A percentile compares a stretch with the other conserved stretches of the same genome.
Conservation (phyloP, 1,140 invertebrate species). For the Zaprionus tsacasi region DNA sequence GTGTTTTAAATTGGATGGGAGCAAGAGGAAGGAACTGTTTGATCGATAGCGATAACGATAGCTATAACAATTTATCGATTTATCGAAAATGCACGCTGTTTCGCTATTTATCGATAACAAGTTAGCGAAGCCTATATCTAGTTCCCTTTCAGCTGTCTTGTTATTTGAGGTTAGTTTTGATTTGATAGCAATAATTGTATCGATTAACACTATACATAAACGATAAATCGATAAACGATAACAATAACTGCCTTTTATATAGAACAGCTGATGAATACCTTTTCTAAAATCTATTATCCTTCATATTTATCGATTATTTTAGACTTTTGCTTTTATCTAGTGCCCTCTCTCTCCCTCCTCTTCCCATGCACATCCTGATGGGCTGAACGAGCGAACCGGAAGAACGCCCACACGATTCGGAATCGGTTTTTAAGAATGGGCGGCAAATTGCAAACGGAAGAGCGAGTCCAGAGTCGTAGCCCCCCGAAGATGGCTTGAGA, state of each 20-base stretch:
- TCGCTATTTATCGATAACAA: background rate
- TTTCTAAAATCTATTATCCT: too few species aligned
- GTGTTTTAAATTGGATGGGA: background rate
- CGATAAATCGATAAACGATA: background rate
- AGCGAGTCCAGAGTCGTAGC: background rate
- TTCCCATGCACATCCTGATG: background rate
- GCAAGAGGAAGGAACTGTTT: background rate
- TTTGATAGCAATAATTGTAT: background rate
- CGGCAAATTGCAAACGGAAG: constrained; percentile 52
- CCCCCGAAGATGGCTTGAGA: constrained; percentile 7
- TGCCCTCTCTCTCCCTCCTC: background rate
- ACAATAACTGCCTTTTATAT: background rate
- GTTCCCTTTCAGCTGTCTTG: too few species aligned
- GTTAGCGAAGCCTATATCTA: too few species aligned
- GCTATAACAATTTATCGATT: background rate
- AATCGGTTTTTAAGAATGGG: constrained; percentile 20
- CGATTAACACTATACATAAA: background rate
- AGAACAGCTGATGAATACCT: too few species aligned
- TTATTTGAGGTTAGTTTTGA: too few species aligned
- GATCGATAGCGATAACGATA: background rate
- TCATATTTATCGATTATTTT: background rate
- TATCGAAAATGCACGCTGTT: background rate
- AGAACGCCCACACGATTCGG: constrained; percentile 67
- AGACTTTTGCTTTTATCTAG: background rate
- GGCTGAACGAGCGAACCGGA: constrained; percentile 70